Percentiles rank a stretch among this genome's conserved stretches.
These are phyloP conservation scores for Plecotus auritus DNA, from an alignment of 2,113 vertebrate species.

Conservation along the genomic window DNA sequence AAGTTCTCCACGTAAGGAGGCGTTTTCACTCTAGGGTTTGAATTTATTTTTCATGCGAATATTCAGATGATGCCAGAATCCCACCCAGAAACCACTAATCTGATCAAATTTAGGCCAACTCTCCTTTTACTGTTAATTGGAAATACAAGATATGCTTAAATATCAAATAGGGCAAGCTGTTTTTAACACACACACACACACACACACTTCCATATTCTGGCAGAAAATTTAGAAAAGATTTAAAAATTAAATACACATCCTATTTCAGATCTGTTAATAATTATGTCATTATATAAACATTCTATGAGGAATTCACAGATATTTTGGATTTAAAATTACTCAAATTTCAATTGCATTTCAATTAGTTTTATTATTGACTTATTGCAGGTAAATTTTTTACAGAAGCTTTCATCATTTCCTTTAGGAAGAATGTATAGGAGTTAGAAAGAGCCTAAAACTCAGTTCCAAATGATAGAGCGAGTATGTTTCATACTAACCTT, in stretches of 20 bases:
- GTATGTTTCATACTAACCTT: slow-evolving; percentile 1
- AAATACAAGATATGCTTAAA: slow-evolving; percentile 44
- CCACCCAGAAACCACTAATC: slow-evolving; percentile 39
- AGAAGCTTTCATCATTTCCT: background rate
- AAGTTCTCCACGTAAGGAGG: background rate
- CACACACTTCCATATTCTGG: background rate
- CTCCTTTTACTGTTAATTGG: slow-evolving; percentile 36
- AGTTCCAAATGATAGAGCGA: background rate
- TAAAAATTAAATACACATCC: slow-evolving; percentile 11
- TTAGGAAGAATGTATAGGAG: slow-evolving; percentile 9
- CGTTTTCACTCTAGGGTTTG: background rate
- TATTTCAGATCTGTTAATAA: background rate
- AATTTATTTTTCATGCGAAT: slow-evolving; percentile 39
- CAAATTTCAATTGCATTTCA: slow-evolving; percentile 10
- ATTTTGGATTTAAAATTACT: slow-evolving; percentile 18
- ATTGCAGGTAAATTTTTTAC: background rate
- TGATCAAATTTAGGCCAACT: slow-evolving; percentile 33
- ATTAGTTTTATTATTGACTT: background rate
- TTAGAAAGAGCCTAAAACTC: background rate
- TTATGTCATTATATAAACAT: slow-evolving; percentile 9
- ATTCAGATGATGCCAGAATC: slow-evolving; percentile 43
- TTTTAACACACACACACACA: background rate
- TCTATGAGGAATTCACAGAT: background rate
- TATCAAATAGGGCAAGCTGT: background rate
- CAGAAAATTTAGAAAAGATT: slow-evolving; percentile 15